phyloP scores from a whole-genome alignment of 2,113 vertebrate genomes.

The Neogobius melanostomus region DNA sequence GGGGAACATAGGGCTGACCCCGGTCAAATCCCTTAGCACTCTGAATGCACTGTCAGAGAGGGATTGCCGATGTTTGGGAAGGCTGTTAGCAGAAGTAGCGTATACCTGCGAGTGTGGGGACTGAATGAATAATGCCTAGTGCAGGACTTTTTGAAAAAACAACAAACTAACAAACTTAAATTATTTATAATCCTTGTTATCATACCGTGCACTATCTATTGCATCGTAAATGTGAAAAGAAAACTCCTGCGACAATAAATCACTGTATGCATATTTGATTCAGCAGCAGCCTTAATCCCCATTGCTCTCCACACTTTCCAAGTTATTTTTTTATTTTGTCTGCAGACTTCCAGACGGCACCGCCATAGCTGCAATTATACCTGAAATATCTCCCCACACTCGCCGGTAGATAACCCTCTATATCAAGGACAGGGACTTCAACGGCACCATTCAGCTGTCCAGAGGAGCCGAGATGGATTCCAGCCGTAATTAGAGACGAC shows the following conservation, averaged over 20 bases:
- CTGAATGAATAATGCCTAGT: too few relatives aligned
- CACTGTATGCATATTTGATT: not conserved
- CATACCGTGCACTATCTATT: too few relatives aligned
- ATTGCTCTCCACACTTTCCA: not conserved
- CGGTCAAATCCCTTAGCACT: too few relatives aligned
- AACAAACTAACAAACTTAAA: too few relatives aligned
- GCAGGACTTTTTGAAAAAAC: too few relatives aligned
- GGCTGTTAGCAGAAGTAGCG: too few relatives aligned
- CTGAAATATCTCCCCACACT: constrained; percentile 9
- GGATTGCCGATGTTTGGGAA: too few relatives aligned
- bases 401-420: constrained; percentile 6
- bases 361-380: not conserved
- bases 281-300: not conserved
- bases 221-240: too few relatives aligned
- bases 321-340: not conserved
- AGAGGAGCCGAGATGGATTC: constrained; percentile 56
- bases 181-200: too few relatives aligned
- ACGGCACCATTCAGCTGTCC: constrained; percentile 43
- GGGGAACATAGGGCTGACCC: too few relatives aligned
- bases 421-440: constrained; percentile 29
- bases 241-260: not conserved
- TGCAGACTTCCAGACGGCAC: not conserved
- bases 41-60: too few relatives aligned
- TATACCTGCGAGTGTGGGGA: too few relatives aligned
- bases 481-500: constrained; percentile 64